These are phyloP conservation scores for Planococcus citri DNA, from an alignment of 1,140 invertebrate species.

Conservation along the genomic window DNA sequence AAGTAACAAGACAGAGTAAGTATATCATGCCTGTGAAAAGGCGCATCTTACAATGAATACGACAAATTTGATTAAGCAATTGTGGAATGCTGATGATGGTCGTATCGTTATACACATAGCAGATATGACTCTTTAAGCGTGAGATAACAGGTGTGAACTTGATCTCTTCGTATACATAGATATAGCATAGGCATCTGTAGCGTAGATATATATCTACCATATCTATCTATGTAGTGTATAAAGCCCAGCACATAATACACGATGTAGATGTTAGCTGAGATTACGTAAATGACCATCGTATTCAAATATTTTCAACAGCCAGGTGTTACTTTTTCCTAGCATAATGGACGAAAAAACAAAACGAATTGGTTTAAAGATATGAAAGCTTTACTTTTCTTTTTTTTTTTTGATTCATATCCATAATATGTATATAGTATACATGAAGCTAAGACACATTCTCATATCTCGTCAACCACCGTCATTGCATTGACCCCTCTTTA, in stretches of 20 bases:
- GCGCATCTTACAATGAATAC: slow-evolving; percentile 5
- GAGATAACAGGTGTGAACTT: slow-evolving; percentile 20
- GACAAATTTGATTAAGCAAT: slow-evolving; percentile 17
- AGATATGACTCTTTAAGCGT: slow-evolving; percentile 7
- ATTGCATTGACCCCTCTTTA: too few species aligned
- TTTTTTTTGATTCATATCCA: neutral
- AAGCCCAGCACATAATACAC: neutral
- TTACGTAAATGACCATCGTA: slow-evolving; percentile 17
- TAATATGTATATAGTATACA: too few species aligned
- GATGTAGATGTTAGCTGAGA: slow-evolving; percentile 6
- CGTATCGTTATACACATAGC: neutral
- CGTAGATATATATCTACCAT: neutral
- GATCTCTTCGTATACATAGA: neutral
- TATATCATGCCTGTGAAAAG: neutral
- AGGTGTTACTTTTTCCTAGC: slow-evolving; percentile 13
- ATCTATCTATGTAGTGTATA: too few species aligned
- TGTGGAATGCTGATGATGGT: neutral
- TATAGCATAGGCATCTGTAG: neutral
- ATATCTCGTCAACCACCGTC: too few species aligned
- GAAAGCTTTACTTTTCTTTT: neutral
- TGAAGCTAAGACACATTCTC: too few species aligned
- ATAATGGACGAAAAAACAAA: slow-evolving; percentile 9
- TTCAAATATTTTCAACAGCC: slow-evolving; percentile 14
- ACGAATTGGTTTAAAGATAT: slow-evolving; percentile 4
- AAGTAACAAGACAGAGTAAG: neutral